Evolutionary conservation across 1,140 invertebrate genomes (phyloP), one percentile per base, ranked within the genome.

Genomic region (Trinorchestia longiramus): DNA sequence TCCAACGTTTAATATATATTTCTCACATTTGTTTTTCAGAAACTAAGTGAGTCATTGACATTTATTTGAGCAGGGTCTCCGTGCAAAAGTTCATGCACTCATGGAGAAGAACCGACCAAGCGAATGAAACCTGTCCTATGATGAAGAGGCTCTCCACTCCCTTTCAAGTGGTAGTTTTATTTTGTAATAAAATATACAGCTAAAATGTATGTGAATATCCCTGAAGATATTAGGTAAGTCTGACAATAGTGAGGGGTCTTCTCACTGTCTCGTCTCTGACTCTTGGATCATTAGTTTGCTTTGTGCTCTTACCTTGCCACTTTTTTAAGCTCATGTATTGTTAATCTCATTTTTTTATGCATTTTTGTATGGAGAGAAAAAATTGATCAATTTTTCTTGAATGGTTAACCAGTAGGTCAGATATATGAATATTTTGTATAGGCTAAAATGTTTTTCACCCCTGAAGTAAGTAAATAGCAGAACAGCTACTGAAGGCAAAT

Each of bases 41-140:
- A 6, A n/a, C 40, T 17, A 87, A 77, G 40, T 77, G 62, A 19
- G 17, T 77, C 17, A 77, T 17, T 77, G 62, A 77, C 62, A 40
- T 90, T 90, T 15, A 42, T 90, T 90, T 42, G 23, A 28, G 11
- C 92, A 94, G 92, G 92, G 92, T 43, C 44, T 94, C 19, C 92
- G 92, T 40, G 92, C 92, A 6, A 94, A 94, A 36, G 92, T 94
- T 45, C 92, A 94, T 44, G 92, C 92, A 19, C 92, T 94, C 19
- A 94, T 94, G 92, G 92, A 94, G 92, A 94, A 94, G 44, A 42
- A 42, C 6, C 43, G 92, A 94, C 43, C 92, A 15, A 90, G 43
- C 88, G 88, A 90, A 41, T 90, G 88, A 90, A 41, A 42, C 28
- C 3, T 42, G 0, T 17, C 28, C 28, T 41, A 0, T 90, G 36